Evolutionary conservation across 2,888 invertebrate species (phyloP).

Genomic region (Rhamphomyia laevipes): DNA sequence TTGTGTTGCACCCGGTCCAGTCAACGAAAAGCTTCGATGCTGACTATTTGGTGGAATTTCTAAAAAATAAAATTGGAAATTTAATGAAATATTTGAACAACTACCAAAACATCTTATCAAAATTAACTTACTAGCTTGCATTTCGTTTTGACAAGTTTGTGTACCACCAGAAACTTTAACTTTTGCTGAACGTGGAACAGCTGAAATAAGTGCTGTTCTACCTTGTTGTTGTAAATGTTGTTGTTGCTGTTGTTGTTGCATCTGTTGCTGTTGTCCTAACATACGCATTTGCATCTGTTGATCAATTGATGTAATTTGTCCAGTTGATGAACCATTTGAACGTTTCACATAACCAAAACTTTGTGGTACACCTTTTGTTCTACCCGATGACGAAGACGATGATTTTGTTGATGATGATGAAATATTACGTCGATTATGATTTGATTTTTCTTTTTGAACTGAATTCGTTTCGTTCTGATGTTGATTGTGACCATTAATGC

Average conservation of each 20-base stretch:
- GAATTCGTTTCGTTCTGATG: constrained; percentile 20
- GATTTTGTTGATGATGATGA: constrained; percentile 23
- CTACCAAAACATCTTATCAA: background rate
- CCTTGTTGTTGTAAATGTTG: constrained; percentile 27
- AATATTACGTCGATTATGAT: constrained; percentile 33
- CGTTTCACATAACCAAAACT: constrained; percentile 78
- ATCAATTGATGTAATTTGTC: constrained; percentile 38
- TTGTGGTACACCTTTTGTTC: constrained; percentile 67
- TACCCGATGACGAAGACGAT: constrained; percentile 26
- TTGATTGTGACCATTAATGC: constrained; percentile 21
- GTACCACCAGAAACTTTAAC: constrained; percentile 85
- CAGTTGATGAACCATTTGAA: constrained; percentile 49
- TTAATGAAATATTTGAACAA: background rate
- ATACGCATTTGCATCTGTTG: constrained; percentile 23
- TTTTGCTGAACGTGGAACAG: constrained; percentile 67
- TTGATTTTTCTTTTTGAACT: constrained; percentile 33
- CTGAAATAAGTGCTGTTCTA: constrained; percentile 70
- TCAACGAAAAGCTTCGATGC: constrained; percentile 74
- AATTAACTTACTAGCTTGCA: constrained; percentile 52
- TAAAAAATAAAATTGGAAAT: constrained; percentile 30
- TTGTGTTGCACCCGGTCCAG: constrained; percentile 75
- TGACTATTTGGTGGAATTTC: constrained; percentile 54
- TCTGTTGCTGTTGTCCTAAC: constrained; percentile 6
- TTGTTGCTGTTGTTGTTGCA: constrained; percentile 10
- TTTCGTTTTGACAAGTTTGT: constrained; percentile 71